Conservation (phyloP, 2,888 invertebrate species). For the Tinea pellionella region DNA sequence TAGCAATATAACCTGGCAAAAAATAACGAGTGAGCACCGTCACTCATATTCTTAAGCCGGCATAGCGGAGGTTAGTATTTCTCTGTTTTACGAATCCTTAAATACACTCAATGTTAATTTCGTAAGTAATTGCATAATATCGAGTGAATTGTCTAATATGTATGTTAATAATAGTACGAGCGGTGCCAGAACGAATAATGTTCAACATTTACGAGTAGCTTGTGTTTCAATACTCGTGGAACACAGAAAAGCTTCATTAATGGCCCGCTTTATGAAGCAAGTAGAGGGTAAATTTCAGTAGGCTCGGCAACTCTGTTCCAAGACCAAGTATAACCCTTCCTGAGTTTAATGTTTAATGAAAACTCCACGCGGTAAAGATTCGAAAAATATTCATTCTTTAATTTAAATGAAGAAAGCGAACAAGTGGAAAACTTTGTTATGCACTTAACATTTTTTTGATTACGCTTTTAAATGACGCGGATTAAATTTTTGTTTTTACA, state of each 20-base stretch:
- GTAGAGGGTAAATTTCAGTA: constrained; percentile 3
- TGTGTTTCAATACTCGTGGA: neutral
- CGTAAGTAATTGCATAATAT: neutral
- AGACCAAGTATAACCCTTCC: neutral
- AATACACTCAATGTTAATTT: no score
- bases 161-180: neutral
- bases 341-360: constrained; percentile 1
- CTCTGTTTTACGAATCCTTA: no score
- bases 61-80: no score
- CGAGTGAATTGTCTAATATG: neutral
- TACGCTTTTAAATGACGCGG: neutral
- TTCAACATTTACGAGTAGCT: constrained; percentile 1
- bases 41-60: no score
- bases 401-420: neutral
- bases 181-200: neutral
- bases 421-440: constrained; percentile 1
- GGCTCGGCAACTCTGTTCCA: neutral
- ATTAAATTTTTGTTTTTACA: neutral
- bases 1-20: no score
- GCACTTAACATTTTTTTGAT: neutral
- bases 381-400: neutral
- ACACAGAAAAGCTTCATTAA: constrained; percentile 12
- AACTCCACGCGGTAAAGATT: neutral
- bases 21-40: no score
- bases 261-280: neutral